Evolutionary conservation across 2,888 invertebrate genomes (phyloP).

Genomic region (Ferdinandea cuprea): DNA sequence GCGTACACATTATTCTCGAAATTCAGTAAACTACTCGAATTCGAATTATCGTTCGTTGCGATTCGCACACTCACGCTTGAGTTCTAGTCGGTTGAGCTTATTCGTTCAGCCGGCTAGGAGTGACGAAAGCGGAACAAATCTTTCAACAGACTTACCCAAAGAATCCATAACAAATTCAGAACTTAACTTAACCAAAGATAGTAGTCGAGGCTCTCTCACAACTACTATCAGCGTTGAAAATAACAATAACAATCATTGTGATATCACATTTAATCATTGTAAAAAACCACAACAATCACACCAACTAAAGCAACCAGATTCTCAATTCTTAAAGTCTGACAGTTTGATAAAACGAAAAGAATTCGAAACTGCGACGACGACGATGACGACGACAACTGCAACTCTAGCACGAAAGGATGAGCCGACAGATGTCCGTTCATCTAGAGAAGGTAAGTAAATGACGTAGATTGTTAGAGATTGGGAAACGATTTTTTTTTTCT

Average conservation of each 20-base stretch:
- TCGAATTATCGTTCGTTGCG: conserved; percentile 82
- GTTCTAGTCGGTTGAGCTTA: conserved; percentile 81
- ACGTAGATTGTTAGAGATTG: conserved; percentile 4
- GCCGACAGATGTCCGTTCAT: conserved; percentile 40
- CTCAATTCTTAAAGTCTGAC: conserved; percentile 36
- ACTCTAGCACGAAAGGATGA: conserved; percentile 52
- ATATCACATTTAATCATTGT: conserved; percentile 76
- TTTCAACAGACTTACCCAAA: conserved; percentile 42
- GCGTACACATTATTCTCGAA: conserved; percentile 80
- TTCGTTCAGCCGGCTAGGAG: conserved; percentile 78
- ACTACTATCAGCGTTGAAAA: conserved; percentile 51
- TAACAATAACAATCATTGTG: conserved; percentile 51
- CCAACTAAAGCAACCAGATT: conserved; percentile 44
- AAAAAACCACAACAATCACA: conserved; percentile 76
- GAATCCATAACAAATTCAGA: conserved; percentile 61
- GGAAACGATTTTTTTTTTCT: not conserved
- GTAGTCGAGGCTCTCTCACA: conserved; percentile 48
- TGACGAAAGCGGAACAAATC: conserved; percentile 28
- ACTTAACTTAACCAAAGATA: conserved; percentile 65
- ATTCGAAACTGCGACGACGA: conserved; percentile 36
- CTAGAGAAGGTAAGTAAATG: conserved; percentile 57
- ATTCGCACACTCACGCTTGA: conserved; percentile 81
- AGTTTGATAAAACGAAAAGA: conserved; percentile 42
- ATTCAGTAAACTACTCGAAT: conserved; percentile 81
- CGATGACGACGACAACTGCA: conserved; percentile 53